Evolutionary conservation across 2,888 invertebrate species (phyloP).

Genomic region (Scaptomyza parva): DNA sequence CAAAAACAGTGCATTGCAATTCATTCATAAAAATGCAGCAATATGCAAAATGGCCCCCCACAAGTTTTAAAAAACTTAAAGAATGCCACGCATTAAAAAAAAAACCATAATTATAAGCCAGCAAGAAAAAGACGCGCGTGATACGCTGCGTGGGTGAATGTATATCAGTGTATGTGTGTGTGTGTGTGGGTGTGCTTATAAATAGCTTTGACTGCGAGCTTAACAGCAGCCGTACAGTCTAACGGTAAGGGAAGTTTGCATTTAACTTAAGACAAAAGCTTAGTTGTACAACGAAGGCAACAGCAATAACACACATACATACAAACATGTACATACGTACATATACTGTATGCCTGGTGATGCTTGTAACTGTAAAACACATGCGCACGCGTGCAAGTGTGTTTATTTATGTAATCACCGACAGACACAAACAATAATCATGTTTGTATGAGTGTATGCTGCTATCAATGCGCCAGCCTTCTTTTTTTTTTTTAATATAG

Average conservation of each 20-base stretch:
- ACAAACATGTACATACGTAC: background rate
- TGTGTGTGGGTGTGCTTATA: slow-evolving; percentile 39
- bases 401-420: slow-evolving; percentile 43
- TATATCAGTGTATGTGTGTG: background rate
- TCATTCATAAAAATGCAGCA: slow-evolving; percentile 68
- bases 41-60: slow-evolving; percentile 39
- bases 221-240: slow-evolving; percentile 22
- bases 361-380: slow-evolving; percentile 15
- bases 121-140: slow-evolving; percentile 5
- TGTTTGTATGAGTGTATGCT: slow-evolving; percentile 4
- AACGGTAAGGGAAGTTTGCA: slow-evolving; percentile 41
- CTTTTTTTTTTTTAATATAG: slow-evolving; percentile 6
- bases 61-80: slow-evolving; percentile 10
- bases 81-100: slow-evolving; percentile 34
- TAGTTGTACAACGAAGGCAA: slow-evolving; percentile 8
- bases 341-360: slow-evolving; percentile 4
- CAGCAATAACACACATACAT: background rate
- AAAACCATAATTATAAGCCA: slow-evolving; percentile 32
- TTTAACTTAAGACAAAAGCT: slow-evolving; percentile 22
- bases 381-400: slow-evolving; percentile 39
- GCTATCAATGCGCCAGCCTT: slow-evolving; percentile 34
- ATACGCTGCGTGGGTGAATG: slow-evolving; percentile 12
- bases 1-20: slow-evolving; percentile 43
- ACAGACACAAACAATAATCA: slow-evolving; percentile 28
- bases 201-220: slow-evolving; percentile 46